Evolutionary conservation across 1,140 invertebrate species (phyloP).

Genomic region (Conus betulinus): DNA sequence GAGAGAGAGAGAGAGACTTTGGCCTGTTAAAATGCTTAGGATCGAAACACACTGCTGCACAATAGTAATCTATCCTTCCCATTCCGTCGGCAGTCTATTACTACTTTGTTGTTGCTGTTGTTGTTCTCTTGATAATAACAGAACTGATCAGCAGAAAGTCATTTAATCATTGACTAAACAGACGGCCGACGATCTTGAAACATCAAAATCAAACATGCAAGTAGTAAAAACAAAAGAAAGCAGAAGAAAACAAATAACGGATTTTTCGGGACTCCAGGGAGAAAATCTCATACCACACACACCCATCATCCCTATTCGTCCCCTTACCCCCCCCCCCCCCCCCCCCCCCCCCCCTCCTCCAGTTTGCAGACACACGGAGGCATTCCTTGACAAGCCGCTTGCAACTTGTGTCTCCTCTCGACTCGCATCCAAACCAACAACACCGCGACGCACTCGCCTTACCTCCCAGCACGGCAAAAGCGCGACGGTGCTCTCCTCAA

Average conservation of each 20-base stretch:
- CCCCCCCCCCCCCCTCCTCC: background rate
- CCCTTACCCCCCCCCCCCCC: background rate
- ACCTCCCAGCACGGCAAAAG: background rate
- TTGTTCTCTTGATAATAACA: too few species aligned
- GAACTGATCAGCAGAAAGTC: too few species aligned
- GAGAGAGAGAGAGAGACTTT: too few species aligned
- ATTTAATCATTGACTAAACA: too few species aligned
- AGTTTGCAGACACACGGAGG: background rate
- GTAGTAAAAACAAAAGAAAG: background rate
- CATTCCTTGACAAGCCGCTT: slow-evolving; percentile 15
- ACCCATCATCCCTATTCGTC: background rate
- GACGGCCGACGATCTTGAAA: too few species aligned
- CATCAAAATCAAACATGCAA: too few species aligned
- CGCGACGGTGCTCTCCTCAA: too few species aligned
- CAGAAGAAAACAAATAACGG: background rate
- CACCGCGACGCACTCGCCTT: background rate
- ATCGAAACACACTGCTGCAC: too few species aligned
- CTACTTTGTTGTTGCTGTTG: too few species aligned
- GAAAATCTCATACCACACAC: background rate
- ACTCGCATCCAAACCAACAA: background rate
- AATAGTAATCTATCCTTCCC: too few species aligned
- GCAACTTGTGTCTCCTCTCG: background rate
- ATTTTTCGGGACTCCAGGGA: background rate
- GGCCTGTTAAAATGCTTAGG: too few species aligned
- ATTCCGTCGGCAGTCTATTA: too few species aligned